A percentile compares a stretch with the other conserved stretches of the same genome.
Evolutionary conservation across 2,888 invertebrate species (phyloP).

Genomic region (Perizoma flavofasciatum): DNA sequence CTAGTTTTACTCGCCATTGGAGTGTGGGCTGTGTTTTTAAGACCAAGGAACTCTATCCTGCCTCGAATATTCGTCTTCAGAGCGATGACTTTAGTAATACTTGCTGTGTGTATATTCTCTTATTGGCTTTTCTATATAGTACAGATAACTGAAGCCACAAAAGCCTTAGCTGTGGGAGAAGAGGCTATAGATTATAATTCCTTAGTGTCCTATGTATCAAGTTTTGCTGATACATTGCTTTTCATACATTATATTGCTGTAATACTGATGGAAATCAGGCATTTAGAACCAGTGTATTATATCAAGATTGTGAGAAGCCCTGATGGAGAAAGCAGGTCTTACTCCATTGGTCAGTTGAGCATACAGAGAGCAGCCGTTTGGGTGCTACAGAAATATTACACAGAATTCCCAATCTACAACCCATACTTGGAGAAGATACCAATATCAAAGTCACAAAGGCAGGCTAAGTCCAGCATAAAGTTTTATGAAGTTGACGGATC

Average conservation of each 20-base stretch:
- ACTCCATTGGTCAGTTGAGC: constrained; percentile 94
- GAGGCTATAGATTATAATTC: constrained; percentile 93
- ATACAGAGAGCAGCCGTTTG: constrained; percentile 98
- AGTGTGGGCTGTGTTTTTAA: constrained; percentile 96
- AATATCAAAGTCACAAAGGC: constrained; percentile 92
- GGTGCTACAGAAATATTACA: constrained; percentile 97
- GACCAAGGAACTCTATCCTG: constrained; percentile 92
- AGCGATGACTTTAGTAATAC: constrained; percentile 93
- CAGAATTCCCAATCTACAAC: constrained; percentile 98
- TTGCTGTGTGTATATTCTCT: constrained; percentile 96
- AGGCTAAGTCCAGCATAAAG: constrained; percentile 93
- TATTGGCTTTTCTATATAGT: constrained; percentile 99
- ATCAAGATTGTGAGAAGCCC: constrained; percentile 97
- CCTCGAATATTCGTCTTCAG: constrained; percentile 96
- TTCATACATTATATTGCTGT: constrained; percentile 98
- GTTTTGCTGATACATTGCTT: constrained; percentile 95
- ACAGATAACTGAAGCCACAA: constrained; percentile 92
- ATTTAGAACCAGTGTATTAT: constrained; percentile 95
- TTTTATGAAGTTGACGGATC: constrained; percentile 98
- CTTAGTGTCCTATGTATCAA: constrained; percentile 95
- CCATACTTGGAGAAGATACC: constrained; percentile 97
- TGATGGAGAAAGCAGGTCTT: constrained; percentile 95
- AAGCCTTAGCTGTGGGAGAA: constrained; percentile 91
- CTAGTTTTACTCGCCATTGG: constrained; percentile 94
- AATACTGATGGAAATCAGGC: constrained; percentile 95